Evolutionary conservation across 2,797 vertebrate species (phyloP).

Genomic region (Lagodon rhomboides): DNA sequence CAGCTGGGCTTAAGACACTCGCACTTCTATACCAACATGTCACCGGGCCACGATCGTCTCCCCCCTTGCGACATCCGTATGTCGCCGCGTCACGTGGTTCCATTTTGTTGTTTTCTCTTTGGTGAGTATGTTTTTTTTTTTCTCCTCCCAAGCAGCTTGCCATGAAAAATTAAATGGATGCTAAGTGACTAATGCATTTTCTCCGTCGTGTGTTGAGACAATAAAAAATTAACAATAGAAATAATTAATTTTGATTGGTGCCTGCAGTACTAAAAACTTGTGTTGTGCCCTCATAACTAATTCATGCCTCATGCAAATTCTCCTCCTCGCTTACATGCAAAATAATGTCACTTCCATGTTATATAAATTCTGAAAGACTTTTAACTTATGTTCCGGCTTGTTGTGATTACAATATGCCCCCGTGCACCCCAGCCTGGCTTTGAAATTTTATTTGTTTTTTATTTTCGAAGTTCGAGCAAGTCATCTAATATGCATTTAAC

Average conservation of each 20-base stretch:
- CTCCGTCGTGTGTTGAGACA: conserved; percentile 86
- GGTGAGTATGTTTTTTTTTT: conserved; percentile 84
- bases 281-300: conserved; percentile 87
- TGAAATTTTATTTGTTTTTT: conserved; percentile 82
- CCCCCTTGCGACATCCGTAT: conserved; percentile 23
- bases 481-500: conserved; percentile 88
- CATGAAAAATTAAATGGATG: conserved; percentile 90
- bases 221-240: conserved; percentile 94
- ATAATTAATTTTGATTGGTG: conserved; percentile 94
- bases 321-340: conserved; percentile 84
- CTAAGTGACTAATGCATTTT: conserved; percentile 91
- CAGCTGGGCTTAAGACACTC: neutral
- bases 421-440: conserved; percentile 66
- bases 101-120: conserved; percentile 77
- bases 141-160: conserved; percentile 86
- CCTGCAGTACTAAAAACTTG: conserved; percentile 88
- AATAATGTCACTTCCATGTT: conserved; percentile 82
- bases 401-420: conserved; percentile 79
- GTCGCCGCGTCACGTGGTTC: conserved; percentile 47
- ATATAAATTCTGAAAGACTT: conserved; percentile 87
- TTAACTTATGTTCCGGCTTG: conserved; percentile 86
- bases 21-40: neutral
- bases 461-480: conserved; percentile 76
- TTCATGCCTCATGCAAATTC: conserved; percentile 91
- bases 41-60: neutral